Evolutionary conservation across 2,797 vertebrate genomes (phyloP), one percentile per base, ranked within the genome.

Genomic region (Forpus xanthops): DNA sequence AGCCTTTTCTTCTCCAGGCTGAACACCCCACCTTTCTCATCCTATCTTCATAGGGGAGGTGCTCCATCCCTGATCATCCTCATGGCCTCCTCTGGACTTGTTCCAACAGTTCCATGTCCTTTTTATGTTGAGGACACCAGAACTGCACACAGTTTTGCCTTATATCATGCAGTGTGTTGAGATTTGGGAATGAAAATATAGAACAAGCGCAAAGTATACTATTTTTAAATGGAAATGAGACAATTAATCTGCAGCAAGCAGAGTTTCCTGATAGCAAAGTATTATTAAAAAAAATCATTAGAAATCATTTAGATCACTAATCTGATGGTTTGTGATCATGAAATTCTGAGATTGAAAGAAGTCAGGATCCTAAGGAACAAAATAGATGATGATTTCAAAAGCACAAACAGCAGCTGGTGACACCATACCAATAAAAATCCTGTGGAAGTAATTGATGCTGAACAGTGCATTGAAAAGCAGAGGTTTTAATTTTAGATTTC

Each of bases 401-500:
- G 7, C 15, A 33, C 21, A 31, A 65, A 56, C 1, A 35, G 44
- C 45, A 58, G 15, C 47, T 53, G 8, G 15, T 65, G 50, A 33
- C 19, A 35, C 9, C 5, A 21, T 20, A 8, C 30, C 28, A 14
- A 3, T 7, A 61, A 68, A 67, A 82, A 25, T 12, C 39, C 41
- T 42, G 31, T 27, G 47, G 56, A 66, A 17, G 13, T 13, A 66
- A 8, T 8, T 47, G 61, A 17, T n/a, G 21, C 65, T 62, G 91
- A 52, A 42, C 70, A 45, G 19, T 11, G 47, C 60, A 45, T 13
- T 31, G 35, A 71, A 64, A 45, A 7, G 11, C 35, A 61, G 52
- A 61, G 23, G 28, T 90, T 93, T 86, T 72, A 65, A 49, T 86
- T 92, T 71, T 71, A 50, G 41, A 11, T 41, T 61, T 27, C 45